These are phyloP conservation scores for Drosophila eugracilis DNA, from an alignment of 1,140 invertebrate genomes.

Conservation along the genomic window DNA sequence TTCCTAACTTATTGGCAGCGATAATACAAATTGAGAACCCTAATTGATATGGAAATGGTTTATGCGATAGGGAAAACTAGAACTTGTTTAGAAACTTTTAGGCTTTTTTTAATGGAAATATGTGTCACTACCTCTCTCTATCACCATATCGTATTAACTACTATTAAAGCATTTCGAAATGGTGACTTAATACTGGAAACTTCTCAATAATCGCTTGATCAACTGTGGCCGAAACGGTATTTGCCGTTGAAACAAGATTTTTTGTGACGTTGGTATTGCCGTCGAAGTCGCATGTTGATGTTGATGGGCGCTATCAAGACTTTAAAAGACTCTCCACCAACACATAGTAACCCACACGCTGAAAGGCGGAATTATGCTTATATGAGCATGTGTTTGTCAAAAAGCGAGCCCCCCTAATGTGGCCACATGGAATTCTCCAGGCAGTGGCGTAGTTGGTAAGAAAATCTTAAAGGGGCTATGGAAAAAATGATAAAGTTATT, in stretches of 20 bases:
- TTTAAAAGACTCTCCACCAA: slow-evolving; percentile 12
- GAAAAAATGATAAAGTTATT: too few relatives aligned
- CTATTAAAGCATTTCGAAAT: slow-evolving; percentile 17
- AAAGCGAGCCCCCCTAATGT: slow-evolving; percentile 48
- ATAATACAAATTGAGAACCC: slow-evolving; percentile 19
- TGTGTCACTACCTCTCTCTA: neutral
- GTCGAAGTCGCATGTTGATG: slow-evolving; percentile 21
- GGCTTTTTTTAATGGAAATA: too few relatives aligned
- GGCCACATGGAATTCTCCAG: slow-evolving; percentile 32
- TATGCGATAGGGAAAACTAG: slow-evolving; percentile 4
- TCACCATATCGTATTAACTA: neutral
- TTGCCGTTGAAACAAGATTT: slow-evolving; percentile 44
- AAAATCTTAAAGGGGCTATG: neutral
- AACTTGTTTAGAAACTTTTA: too few relatives aligned
- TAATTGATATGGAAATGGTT: slow-evolving; percentile 15
- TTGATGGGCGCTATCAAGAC: slow-evolving; percentile 44
- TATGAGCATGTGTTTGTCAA: slow-evolving; percentile 32
- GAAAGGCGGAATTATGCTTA: slow-evolving; percentile 14
- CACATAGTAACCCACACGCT: neutral
- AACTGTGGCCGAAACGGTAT: slow-evolving; percentile 49
- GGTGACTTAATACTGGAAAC: slow-evolving; percentile 19
- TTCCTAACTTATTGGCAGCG: slow-evolving; percentile 35
- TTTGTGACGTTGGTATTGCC: slow-evolving; percentile 26
- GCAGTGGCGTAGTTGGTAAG: slow-evolving; percentile 14
- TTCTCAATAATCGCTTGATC: slow-evolving; percentile 39